Base-by-base conservation (phyloP, 1,140 invertebrate species). In the Drosophila ananassae region DNA sequence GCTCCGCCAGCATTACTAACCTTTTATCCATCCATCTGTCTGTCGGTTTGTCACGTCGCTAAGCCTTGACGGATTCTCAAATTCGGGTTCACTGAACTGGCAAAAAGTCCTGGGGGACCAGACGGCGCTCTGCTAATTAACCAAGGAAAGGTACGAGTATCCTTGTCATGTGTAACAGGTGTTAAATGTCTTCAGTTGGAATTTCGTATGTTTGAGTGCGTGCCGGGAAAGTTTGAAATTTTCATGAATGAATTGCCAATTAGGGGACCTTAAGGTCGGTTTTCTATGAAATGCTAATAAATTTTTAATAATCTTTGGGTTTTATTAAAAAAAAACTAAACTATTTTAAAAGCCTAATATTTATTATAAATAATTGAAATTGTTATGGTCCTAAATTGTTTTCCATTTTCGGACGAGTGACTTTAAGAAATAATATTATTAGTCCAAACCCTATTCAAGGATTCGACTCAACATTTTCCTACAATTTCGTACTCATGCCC, bases 61-160 rank as follows among this genome's bases (percentile, higher is more conserved):
- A 47, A 63, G 66, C 60, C 71, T 47, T 66, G 71, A 58, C 60
- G 72, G 53, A 66, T 75, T 76, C 68, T 60, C 63, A 67, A 72
- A 32, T 44, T 61, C 22, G 52, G 32, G 82, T 87, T 85, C 81
- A 78, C 34, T 80, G 81, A 87, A 87, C 82, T 69, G 82, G 57
- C 63, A 77, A 66, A 64, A 66, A 75, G 52, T 57, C 21, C 44
- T 57, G 32, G 64, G 61, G 71, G 25, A 37, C 39, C 50, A 69
- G 48, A 74, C 64, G 48, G 63, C 25, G 39, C 58, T 66, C 53
- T 77, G 69, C 71, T 82, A 84, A 84, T 84, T 84, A 87, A 74
- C 67, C 73, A 59, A 32, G 25, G 47, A 73, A 62, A 41, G 28
- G 41, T 61, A 63, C 30, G 12, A 22, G 66, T 24, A 24, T 69